These are phyloP conservation scores for Microtus montanus DNA, from an alignment of 2,113 vertebrate species.

Conservation along the genomic window DNA sequence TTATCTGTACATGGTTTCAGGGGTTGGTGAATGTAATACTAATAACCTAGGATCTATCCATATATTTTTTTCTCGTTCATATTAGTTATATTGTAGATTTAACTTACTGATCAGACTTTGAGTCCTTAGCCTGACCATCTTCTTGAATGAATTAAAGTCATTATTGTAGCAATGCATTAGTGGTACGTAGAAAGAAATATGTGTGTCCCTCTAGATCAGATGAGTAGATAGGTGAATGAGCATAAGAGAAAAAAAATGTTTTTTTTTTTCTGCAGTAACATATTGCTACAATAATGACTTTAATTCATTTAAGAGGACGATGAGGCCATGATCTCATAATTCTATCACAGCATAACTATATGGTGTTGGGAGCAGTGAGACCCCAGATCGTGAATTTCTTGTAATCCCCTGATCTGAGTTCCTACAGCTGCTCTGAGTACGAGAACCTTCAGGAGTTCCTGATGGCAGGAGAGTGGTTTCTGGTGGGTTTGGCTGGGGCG, in stretches of 20 bases:
- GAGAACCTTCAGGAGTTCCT: too few relatives aligned
- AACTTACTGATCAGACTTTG: neutral
- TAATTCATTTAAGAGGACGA: accelerated
- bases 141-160: neutral
- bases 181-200: neutral
- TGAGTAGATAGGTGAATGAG: neutral
- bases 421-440: too few relatives aligned
- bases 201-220: accelerated
- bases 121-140: neutral
- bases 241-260: neutral
- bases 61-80: neutral
- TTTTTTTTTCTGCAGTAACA: neutral
- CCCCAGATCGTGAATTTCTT: too few relatives aligned
- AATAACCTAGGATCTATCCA: accelerated
- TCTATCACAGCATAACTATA: neutral
- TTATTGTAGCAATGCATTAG: neutral
- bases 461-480: too few relatives aligned
- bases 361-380: too few relatives aligned
- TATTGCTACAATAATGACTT: neutral
- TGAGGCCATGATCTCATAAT: neutral
- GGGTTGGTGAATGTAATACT: neutral
- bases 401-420: too few relatives aligned
- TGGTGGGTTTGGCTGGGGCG: too few relatives aligned
- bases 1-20: neutral
- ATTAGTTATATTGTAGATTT: neutral